A percentile compares a stretch with the other conserved stretches of the same genome.
Conservation (phyloP, 1,140 invertebrate species). For the Argopecten irradians region DNA sequence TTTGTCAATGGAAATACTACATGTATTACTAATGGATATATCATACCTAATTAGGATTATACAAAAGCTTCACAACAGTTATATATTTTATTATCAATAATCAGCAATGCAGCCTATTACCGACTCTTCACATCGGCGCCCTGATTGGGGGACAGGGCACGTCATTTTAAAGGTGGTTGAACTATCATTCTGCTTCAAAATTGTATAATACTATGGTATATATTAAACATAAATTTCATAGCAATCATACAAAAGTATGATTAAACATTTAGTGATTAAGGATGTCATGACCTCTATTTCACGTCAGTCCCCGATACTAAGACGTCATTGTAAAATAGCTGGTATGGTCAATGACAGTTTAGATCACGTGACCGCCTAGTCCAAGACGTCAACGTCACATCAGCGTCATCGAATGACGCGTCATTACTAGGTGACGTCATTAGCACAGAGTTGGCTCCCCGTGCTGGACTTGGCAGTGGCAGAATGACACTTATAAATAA, state of each 20-base stretch:
- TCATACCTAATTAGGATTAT: not conserved
- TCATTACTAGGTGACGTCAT: slow-evolving; percentile 16
- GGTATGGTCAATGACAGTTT: not conserved
- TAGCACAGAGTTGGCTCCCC: not conserved
- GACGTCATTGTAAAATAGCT: not conserved
- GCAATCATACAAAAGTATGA: not conserved
- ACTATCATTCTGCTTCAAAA: no score
- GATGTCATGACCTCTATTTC: not conserved
- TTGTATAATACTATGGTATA: no score
- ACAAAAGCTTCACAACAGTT: no score
- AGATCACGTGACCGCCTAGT: not conserved
- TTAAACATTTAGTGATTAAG: not conserved
- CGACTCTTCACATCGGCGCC: not conserved
- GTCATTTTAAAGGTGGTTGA: not conserved
- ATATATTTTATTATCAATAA: no score
- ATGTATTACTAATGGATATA: not conserved
- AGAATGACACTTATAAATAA: not conserved
- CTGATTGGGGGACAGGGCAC: not conserved
- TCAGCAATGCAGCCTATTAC: not conserved
- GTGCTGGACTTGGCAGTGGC: not conserved
- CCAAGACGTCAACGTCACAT: not conserved
- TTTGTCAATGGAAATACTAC: not conserved
- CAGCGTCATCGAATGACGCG: not conserved
- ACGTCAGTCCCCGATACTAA: not conserved
- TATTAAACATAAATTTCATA: no score